Conservation (phyloP, 2,113 vertebrate genomes). For the Cryptotis parvus region DNA sequence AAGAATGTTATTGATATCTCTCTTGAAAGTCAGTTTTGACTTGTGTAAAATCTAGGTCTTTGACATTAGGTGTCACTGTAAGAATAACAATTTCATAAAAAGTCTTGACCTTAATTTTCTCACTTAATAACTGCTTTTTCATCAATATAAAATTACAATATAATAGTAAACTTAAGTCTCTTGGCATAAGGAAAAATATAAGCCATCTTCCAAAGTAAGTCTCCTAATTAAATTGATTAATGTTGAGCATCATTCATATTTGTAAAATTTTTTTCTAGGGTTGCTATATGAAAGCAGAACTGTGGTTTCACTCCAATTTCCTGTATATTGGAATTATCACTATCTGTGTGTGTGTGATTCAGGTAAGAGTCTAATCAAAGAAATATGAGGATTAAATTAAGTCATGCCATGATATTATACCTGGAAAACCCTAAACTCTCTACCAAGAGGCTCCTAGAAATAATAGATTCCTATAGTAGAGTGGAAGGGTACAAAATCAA, state of each 20-base stretch:
- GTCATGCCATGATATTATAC: no score
- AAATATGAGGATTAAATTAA: constrained; percentile 26
- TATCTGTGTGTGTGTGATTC: constrained; percentile 82
- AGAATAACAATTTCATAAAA: neutral
- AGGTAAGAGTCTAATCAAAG: constrained; percentile 75
- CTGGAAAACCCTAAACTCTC: no score
- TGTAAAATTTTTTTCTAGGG: constrained; percentile 76
- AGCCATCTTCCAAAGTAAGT: constrained; percentile 27
- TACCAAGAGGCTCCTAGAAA: no score
- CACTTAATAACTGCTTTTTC: neutral
- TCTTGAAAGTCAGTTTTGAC: constrained; percentile 41
- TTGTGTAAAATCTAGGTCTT: neutral
- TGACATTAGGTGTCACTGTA: neutral
- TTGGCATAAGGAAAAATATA: constrained; percentile 24
- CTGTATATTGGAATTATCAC: constrained; percentile 82
- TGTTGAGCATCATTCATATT: neutral
- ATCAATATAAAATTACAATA: neutral
- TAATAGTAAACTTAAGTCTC: neutral
- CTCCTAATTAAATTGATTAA: neutral
- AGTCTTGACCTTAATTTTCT: constrained; percentile 38
- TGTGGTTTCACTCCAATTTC: constrained; percentile 83
- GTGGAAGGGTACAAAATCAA: no score
- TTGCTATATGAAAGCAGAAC: constrained; percentile 64
- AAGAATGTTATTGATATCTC: neutral
- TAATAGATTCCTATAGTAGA: no score